Evolutionary conservation across 2,888 invertebrate genomes (phyloP), one percentile per base, ranked within the genome.

Genomic region (Gymnoscelis rufifasciata): DNA sequence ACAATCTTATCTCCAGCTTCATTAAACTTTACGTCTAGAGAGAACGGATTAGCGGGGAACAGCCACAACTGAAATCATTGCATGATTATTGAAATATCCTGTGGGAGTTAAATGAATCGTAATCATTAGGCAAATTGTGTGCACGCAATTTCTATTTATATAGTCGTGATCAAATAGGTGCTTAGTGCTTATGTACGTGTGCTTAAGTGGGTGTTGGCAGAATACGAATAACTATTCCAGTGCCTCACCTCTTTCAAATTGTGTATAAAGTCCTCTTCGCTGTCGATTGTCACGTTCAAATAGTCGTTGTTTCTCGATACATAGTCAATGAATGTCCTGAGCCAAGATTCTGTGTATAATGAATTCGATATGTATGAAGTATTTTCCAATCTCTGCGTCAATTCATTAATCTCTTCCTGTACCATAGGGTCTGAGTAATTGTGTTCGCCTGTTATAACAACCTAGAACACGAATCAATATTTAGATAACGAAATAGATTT

Each of bases 321-420:
- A 68, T 95, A 96, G 40, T 92, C 92, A 0, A 94, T 84, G 68
- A 95, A 97, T 15, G 93, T 93, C 45, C 96, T 89, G 15, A 97
- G 80, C 97, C 97, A 97, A 0, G 95, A 96, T 77, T 96, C 96
- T 0, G 96, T 95, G 71, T 95, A 95, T 1, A 95, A 74, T 0
- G 93, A 92, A 29, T 92, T 92, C 1, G 93, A 93, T 44, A 96
- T 93, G 73, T 93, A 96, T 0, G 92, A 91, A 0, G 94, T 94
- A 50, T 93, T 93, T 72, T 97, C 97, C 54, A 97, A 88, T 15
- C 90, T 91, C 56, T 91, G 90, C 0, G 95, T 94, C 49, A 97
- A 78, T 41, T 91, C 90, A 77, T 96, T 96, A 19, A 97, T 91
- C 80, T 94, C 91, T n/a, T 90, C 81, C 72, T 96, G 96, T 1